phyloP scores from a whole-genome alignment of 2,888 invertebrate species.

The Tribolium freemani region DNA sequence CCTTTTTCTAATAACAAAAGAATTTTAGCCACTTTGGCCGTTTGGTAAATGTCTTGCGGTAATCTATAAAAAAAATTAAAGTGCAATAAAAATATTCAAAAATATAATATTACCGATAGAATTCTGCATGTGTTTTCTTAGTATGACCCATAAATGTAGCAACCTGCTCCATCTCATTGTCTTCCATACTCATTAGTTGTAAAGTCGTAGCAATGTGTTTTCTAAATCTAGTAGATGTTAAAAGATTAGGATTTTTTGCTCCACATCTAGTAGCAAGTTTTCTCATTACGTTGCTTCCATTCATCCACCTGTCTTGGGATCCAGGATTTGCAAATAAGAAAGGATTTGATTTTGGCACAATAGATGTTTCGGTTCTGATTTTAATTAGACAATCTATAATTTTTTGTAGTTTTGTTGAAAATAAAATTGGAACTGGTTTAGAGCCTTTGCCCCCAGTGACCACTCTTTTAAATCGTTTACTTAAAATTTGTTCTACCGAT shows the following conservation, averaged over 20 bases:
- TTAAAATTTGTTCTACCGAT: constrained; percentile 6
- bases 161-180: constrained; percentile 50
- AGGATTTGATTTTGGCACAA: constrained; percentile 34
- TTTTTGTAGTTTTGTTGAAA: not conserved
- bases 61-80: not conserved
- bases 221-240: constrained; percentile 48
- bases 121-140: constrained; percentile 50
- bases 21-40: constrained; percentile 49
- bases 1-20: constrained; percentile 48
- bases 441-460: constrained; percentile 20
- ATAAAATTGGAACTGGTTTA: constrained; percentile 8
- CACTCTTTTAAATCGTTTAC: constrained; percentile 5
- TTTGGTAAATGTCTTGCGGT: constrained; percentile 49
- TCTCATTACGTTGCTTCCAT: constrained; percentile 45
- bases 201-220: constrained; percentile 52
- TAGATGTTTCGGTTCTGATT: not conserved
- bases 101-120: constrained; percentile 34
- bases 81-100: not conserved
- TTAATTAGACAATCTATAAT: not conserved
- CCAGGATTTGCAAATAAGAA: constrained; percentile 49
- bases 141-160: constrained; percentile 53
- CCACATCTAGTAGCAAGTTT: constrained; percentile 44
- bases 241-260: constrained; percentile 39
- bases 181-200: constrained; percentile 47
- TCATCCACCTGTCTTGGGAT: constrained; percentile 48